Evolutionary conservation across 2,888 invertebrate genomes (phyloP).

Genomic region (Cerceris rybyensis): DNA sequence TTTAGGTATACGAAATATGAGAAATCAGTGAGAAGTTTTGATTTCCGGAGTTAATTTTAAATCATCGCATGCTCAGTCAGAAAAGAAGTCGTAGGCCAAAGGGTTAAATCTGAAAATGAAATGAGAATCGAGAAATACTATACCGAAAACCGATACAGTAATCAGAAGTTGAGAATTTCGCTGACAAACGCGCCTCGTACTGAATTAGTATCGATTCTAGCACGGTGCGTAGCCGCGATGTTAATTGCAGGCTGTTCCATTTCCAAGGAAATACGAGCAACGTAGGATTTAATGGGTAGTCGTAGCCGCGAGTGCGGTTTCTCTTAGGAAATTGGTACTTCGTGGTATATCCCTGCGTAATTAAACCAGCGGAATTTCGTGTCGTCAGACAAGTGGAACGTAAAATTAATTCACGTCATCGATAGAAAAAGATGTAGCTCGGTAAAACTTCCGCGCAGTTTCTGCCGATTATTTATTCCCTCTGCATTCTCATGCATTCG

Average conservation of each 20-base stretch:
- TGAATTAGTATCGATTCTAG: no score
- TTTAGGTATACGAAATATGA: no score
- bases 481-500: neutral
- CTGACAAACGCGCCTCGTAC: no score
- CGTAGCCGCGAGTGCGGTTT: slow-evolving; percentile 9
- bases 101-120: no score
- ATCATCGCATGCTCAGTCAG: no score
- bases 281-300: slow-evolving; percentile 22
- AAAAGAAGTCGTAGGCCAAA: no score
- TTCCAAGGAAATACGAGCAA: slow-evolving; percentile 18
- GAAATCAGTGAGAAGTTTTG: no score
- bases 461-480: slow-evolving; percentile 23
- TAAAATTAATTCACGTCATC: slow-evolving; percentile 31
- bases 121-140: no score
- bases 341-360: slow-evolving; percentile 2
- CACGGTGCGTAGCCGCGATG: neutral
- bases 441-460: slow-evolving; percentile 10
- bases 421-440: slow-evolving; percentile 4
- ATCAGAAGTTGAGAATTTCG: no score
- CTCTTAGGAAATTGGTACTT: slow-evolving; percentile 13
- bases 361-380: slow-evolving; percentile 21
- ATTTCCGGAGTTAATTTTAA: no score
- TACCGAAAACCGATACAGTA: no score
- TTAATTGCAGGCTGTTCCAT: slow-evolving; percentile 10
- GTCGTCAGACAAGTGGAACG: slow-evolving; percentile 20